Evolutionary conservation across 2,113 vertebrate species (phyloP).

Genomic region (Serinus canaria): DNA sequence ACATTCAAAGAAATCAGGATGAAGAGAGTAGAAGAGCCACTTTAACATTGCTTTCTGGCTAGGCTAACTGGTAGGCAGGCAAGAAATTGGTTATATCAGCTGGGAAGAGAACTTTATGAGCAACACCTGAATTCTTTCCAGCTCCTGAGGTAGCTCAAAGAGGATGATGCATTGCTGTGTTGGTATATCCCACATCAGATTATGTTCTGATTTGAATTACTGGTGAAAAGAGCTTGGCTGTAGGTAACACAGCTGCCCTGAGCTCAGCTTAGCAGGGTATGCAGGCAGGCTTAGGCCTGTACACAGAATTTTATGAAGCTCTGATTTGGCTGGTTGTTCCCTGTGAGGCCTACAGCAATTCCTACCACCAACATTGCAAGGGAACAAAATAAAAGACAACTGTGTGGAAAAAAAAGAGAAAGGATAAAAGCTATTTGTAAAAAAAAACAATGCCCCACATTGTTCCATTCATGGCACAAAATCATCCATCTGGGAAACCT

Average conservation of each 20-base stretch:
- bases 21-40: background rate
- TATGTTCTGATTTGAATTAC: background rate
- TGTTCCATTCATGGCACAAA: slow-evolving; percentile 39
- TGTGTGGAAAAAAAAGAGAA: background rate
- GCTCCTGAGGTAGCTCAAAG: background rate
- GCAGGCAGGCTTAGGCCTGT: background rate
- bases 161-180: background rate
- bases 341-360: slow-evolving; percentile 59
- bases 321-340: slow-evolving; percentile 33
- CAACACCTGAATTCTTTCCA: background rate
- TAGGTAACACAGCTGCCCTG: background rate
- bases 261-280: background rate
- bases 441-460: slow-evolving; percentile 1
- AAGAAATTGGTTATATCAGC: background rate
- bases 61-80: background rate
- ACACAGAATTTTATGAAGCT: slow-evolving; percentile 6
- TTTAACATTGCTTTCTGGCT: background rate
- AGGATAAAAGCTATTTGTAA: background rate
- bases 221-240: background rate
- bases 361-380: background rate
- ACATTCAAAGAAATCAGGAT: background rate
- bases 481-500: slow-evolving; percentile 39
- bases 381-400: slow-evolving; percentile 62
- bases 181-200: background rate
- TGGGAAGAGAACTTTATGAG: background rate